A percentile compares a stretch with the other conserved stretches of the same genome.
Evolutionary conservation across 1,140 invertebrate genomes (phyloP).

Genomic region (Nylanderia fulva): DNA sequence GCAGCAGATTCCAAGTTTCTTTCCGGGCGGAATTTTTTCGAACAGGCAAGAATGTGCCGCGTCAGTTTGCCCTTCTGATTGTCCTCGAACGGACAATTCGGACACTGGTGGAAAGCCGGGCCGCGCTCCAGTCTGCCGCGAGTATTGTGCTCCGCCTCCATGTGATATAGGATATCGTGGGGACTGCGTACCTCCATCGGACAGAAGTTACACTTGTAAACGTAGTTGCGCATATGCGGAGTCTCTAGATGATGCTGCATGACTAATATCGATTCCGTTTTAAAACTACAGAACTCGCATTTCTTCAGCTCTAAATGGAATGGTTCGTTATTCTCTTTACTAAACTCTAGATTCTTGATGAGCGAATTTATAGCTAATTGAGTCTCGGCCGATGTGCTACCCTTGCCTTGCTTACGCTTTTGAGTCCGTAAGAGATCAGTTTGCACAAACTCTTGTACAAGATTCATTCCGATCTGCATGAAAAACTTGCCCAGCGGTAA

Average conservation of each 20-base stretch:
- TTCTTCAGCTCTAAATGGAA: constrained; percentile 93
- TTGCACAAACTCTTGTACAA: constrained; percentile 97
- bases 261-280: constrained; percentile 94
- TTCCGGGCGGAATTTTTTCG: constrained; percentile 96
- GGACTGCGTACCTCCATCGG: constrained; percentile 93
- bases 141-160: constrained; percentile 95
- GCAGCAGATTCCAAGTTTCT: constrained; percentile 93
- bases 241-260: constrained; percentile 96
- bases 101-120: constrained; percentile 95
- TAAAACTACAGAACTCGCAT: constrained; percentile 97
- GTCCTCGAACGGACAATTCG: constrained; percentile 97
- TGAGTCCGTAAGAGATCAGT: constrained; percentile 95
- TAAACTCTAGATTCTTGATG: constrained; percentile 94
- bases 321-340: constrained; percentile 95
- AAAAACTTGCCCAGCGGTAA: constrained; percentile 96
- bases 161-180: constrained; percentile 96
- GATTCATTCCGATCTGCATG: constrained; percentile 95
- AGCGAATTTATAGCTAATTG: constrained; percentile 92
- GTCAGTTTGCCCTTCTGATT: constrained; percentile 97
- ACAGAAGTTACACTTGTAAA: constrained; percentile 96
- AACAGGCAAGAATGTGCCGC: constrained; percentile 94
- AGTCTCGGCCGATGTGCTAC: constrained; percentile 89
- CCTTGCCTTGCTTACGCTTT: constrained; percentile 91
- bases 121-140: constrained; percentile 93
- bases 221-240: constrained; percentile 95